Evolutionary conservation across 1,140 invertebrate species (phyloP), one percentile per base, ranked within the genome.

Genomic region (Drosophila pachea): DNA sequence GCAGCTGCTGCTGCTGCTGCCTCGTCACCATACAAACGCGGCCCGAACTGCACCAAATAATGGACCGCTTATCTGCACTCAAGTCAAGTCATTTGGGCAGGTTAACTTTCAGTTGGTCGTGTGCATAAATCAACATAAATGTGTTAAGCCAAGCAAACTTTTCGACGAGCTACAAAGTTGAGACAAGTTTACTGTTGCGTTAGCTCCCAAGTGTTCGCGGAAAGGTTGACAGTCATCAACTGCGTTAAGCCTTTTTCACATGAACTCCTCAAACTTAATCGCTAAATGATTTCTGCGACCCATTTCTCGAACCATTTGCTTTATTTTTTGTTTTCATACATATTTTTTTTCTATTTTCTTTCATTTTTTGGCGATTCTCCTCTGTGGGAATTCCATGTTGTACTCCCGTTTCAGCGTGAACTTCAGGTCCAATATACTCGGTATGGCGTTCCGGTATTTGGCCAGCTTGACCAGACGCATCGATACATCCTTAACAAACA

Each of bases 341-440:
- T 5, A 14, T 12, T 14, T 14, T 4, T 4, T 36, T 8, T 36
- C n/a, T n/a, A n/a, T 38, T 9, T 0, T 9, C 4, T 36, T 38
- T 38, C 9, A 40, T 40, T 40, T 40, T 3, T 14, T 16, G 0
- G 40, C 7, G 12, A 1, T 12, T 12, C 0, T 7, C 0, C 7
- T 4, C 5, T 43, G 16, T 33, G 77, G 58, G 49, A 79, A 73
- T 35, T 82, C 62, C 59, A 81, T 83, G 9, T 81, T 81, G 9
- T 78, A 81, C 7, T 81, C 78, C 0, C 78, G 50, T 5, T 78
- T 83, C 4, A 81, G 40, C 0, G 42, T 50, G 6, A 83, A 74
- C 35, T 83, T 47, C 6, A 81, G 48, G 8, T 83, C 78, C 9
- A 59, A 11, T 2, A 60, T 6, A 32, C n/a, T 16, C 0, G 76